Base-by-base conservation (phyloP, 2,888 invertebrate species). In the Parasteatoda lunata region DNA sequence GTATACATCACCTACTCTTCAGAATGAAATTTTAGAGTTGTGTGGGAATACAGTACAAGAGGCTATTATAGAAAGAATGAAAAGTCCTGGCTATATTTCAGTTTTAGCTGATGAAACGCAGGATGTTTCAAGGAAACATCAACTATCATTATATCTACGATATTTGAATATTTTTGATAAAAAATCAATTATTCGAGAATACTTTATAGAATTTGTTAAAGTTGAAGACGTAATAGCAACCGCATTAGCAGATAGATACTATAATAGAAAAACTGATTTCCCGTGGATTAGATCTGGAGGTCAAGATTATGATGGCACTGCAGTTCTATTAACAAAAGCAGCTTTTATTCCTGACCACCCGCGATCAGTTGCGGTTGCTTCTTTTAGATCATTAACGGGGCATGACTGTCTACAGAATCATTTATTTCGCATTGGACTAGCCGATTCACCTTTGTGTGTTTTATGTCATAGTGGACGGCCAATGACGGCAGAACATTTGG, bases 21-120 rank as follows among this genome's bases (percentile, higher is more conserved):
- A 80, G 49, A 80, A 80, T 72, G 71, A 80, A 80, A 15, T 71
- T 4, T 59, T 71, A 6, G 64, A 71, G 30, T 52, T 54, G 9
- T 79, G 71, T 79, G 71, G 64, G 30, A 52, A 73, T 6, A 9
- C 73, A 51, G 52, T 73, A 9, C 51, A 52, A 5, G 73, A 49
- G 52, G 52, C 51, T 73, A 13, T 52, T 13, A 73, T 51, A n/a
- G 48, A n/a, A 13, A 59, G 59, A 11, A 3, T 59, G 6, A 64
- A 54, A 30, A 15, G 30, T 78, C 13, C 8, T 45, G 49, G 4
- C 30, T 71, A 15, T 30, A 30, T 30, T 30, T 30, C 30, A 30
- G 30, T 30, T 30, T 15, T 80, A 7, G 30, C 52, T 0, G 78
- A 78, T 45, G 70, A 78, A 59, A 78, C 70, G 30, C 47, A 59